phyloP scores from a whole-genome alignment of 2,113 vertebrate genomes.

The Prietella phreatophila region DNA sequence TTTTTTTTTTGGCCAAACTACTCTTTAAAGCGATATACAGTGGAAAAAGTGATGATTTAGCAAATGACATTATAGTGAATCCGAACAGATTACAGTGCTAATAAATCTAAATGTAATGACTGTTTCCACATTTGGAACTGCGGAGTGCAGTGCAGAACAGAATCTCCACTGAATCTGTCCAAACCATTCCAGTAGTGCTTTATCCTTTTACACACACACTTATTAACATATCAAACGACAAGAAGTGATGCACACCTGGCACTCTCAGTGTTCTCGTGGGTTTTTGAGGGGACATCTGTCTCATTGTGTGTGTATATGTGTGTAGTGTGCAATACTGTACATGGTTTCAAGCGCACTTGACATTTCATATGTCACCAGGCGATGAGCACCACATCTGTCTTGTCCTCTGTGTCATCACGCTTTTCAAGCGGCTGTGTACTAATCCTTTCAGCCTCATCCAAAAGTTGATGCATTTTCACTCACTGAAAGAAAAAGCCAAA shows the following conservation, averaged over 20 bases:
- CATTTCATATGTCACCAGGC: slow-evolving; percentile 49
- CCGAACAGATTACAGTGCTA: neutral
- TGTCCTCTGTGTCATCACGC: neutral
- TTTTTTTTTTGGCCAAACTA: no score
- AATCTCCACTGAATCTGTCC: neutral
- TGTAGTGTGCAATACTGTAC: neutral
- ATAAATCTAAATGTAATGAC: neutral
- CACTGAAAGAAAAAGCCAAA: neutral
- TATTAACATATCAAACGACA: neutral
- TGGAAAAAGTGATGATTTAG: neutral
- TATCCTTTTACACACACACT: neutral
- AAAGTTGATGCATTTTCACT: neutral
- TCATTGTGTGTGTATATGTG: slow-evolving; percentile 11
- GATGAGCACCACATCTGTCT: slow-evolving; percentile 2
- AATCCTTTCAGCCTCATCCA: neutral
- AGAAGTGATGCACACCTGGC: neutral
- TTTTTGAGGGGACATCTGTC: neutral
- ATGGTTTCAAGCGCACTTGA: slow-evolving; percentile 51
- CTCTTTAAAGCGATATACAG: neutral
- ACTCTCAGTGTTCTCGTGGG: neutral
- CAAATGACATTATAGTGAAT: neutral
- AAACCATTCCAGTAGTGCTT: neutral
- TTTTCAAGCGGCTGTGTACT: neutral
- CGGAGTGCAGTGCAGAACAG: neutral
- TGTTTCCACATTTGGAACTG: neutral